phyloP scores from a whole-genome alignment of 2,888 invertebrate species.

The Plebejus anna region DNA sequence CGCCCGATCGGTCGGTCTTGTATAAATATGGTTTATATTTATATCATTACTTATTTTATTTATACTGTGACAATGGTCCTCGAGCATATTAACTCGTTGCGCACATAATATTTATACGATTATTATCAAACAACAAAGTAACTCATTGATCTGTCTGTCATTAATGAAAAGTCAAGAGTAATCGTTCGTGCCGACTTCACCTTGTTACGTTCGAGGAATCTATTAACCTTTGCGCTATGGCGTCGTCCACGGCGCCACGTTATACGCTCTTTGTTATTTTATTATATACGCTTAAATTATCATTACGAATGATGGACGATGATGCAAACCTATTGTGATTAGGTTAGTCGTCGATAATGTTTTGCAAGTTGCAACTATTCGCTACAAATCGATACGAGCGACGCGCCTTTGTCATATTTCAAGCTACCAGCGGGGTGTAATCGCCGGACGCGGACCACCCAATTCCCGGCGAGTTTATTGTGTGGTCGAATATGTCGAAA shows the following conservation, averaged over 20 bases:
- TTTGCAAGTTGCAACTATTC: conserved; percentile 23
- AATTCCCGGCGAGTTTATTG: conserved; percentile 34
- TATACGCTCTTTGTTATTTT: conserved; percentile 25
- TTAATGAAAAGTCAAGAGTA: conserved; percentile 36
- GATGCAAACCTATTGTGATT: neutral
- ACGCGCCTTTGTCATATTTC: neutral
- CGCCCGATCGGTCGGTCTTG: neutral
- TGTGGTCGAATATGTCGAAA: conserved; percentile 42
- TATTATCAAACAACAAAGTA: conserved; percentile 55
- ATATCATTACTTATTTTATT: no score
- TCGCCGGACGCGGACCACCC: conserved; percentile 55
- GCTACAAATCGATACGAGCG: conserved; percentile 1
- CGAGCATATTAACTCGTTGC: conserved; percentile 45
- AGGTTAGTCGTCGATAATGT: conserved; percentile 28
- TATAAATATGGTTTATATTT: neutral
- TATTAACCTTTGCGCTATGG: conserved; percentile 22
- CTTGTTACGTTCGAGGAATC: conserved; percentile 30
- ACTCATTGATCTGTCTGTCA: conserved; percentile 51
- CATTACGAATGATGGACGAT: conserved; percentile 6
- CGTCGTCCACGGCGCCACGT: conserved; percentile 22
- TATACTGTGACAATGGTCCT: conserved; percentile 45
- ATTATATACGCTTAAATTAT: conserved; percentile 22
- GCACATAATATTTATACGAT: conserved; percentile 42
- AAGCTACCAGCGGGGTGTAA: conserved; percentile 14
- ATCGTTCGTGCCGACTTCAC: conserved; percentile 29